Evolutionary conservation across 2,888 invertebrate species (phyloP), one percentile per base, ranked within the genome.

Genomic region (Stenodema calcarata): DNA sequence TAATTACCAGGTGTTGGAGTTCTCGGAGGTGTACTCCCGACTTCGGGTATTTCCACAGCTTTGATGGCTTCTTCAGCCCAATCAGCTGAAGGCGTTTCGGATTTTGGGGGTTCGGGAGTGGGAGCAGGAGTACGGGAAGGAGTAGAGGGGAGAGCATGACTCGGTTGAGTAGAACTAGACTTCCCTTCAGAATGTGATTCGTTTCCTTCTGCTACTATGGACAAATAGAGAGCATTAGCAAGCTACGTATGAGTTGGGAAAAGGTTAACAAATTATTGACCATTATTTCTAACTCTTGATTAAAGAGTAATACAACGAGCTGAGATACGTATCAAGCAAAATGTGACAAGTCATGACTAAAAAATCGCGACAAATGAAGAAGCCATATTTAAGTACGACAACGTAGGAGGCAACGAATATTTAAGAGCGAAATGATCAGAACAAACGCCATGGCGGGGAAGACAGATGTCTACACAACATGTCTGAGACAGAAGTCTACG

Each of bases 1-100:
- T 76, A 79, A 0, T 82, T 82, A 82, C 82, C 82, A 27, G 82
- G 82, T 27, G 69, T 69, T 41, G 82, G 82, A 23, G 82, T 62
- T 27, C 82, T 69, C n/a, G 82, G 82, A 18, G 82, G 82, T 11
- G 69, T 47, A 14, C n/a, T 9, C 3, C 82, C 28, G 0, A 80
- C 50, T 11, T 23, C 82, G 6, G 42, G 18, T 0, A 41, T 42
- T 69, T 82, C 82, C 4, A 42, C 82, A 3, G 82, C 69, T 23
- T 82, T 82, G 18, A 82, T 69, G 18, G 82, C 42, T 50, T 86
- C 86, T 81, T 86, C 86, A 42, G 82, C 41, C 30, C 75, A 28
- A 35, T 42, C 69, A 47, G 80, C 73, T 23, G 75, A 70, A 28
- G 81, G 82, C 3, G n/a, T 27, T n/a, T 78, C 78, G 12, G 76